Percentiles rank a stretch among this genome's conserved stretches.
Conservation (phyloP, 53 echinoderm and acorn worm genomes). For the Actinopyga echinites region DNA sequence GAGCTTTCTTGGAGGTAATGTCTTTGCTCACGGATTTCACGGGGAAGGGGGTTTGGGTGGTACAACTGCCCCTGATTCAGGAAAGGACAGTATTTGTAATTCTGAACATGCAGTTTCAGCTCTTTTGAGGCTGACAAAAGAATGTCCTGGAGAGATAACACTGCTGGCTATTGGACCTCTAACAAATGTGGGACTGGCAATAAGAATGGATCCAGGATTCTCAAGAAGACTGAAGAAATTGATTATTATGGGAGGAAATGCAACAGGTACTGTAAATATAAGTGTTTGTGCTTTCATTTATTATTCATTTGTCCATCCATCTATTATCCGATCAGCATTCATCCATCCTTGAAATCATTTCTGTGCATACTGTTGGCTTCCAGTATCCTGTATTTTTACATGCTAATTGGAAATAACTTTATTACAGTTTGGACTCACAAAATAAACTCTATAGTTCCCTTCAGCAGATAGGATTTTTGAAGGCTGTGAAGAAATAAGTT, state of each 20-base stretch:
- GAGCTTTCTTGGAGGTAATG: slow-evolving; percentile 30
- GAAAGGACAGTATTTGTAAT: slow-evolving; percentile 51
- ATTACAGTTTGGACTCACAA: too few species aligned
- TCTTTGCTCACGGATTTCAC: slow-evolving; percentile 11
- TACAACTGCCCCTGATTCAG: slow-evolving; percentile 39
- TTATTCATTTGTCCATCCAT: too few species aligned
- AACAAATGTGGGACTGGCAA: slow-evolving; percentile 81
- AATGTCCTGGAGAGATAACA: slow-evolving; percentile 67
- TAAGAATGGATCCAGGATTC: slow-evolving; percentile 74
- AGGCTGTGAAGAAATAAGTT: too few species aligned
- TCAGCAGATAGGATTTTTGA: too few species aligned
- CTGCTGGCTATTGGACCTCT: slow-evolving; percentile 84
- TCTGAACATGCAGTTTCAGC: slow-evolving; percentile 78
- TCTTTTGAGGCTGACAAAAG: slow-evolving; percentile 71
- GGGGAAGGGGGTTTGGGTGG: slow-evolving; percentile 80
- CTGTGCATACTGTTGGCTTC: too few species aligned
- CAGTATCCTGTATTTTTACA: too few species aligned
- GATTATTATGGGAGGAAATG: slow-evolving; percentile 89
- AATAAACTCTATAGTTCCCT: too few species aligned
- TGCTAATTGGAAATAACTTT: too few species aligned
- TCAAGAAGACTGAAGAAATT: slow-evolving; percentile 69
- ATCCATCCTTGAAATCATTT: too few species aligned
- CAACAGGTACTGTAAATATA: not conserved
- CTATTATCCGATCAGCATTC: too few species aligned
- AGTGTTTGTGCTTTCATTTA: too few species aligned